A percentile compares a stretch with the other conserved stretches of the same genome.
Evolutionary conservation across 2,888 invertebrate species (phyloP).

Genomic region (Podabrus alpinus): DNA sequence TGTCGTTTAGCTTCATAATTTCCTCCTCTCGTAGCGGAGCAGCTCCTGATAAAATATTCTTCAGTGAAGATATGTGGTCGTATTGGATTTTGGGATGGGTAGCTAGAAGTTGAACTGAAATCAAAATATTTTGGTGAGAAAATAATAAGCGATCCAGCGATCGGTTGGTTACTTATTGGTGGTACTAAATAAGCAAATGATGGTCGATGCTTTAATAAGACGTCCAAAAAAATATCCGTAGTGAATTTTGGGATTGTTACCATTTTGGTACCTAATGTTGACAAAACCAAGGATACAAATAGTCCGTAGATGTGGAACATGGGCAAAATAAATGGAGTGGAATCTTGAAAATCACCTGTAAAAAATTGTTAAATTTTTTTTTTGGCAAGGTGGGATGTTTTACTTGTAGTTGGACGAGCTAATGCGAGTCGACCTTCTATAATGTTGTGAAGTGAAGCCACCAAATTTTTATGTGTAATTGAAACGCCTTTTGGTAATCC

Average conservation of each 20-base stretch:
- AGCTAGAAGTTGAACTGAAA: not conserved
- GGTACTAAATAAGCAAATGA: conserved; percentile 76
- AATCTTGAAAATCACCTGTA: conserved; percentile 58
- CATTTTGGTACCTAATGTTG: conserved; percentile 62
- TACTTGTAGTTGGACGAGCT: not conserved
- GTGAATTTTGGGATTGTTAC: conserved; percentile 77
- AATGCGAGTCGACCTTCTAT: not conserved
- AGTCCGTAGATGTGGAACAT: conserved; percentile 84
- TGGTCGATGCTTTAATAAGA: conserved; percentile 66
- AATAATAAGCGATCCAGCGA: not conserved
- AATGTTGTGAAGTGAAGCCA: conserved; percentile 48
- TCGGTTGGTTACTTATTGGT: conserved; percentile 65
- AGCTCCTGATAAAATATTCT: conserved; percentile 57
- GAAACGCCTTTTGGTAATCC: conserved; percentile 79
- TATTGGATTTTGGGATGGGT: conserved; percentile 51
- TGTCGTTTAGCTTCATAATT: conserved; percentile 44
- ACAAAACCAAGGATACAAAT: conserved; percentile 58
- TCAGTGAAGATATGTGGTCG: conserved; percentile 55
- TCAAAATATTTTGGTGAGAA: not conserved
- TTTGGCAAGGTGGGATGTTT: not conserved
- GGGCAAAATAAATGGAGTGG: conserved; percentile 73
- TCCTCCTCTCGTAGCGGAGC: conserved; percentile 54
- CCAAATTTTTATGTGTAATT: conserved; percentile 64
- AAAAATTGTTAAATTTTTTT: not conserved
- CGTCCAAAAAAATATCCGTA: conserved; percentile 67